These are phyloP conservation scores for Auanema freiburgensis DNA, from an alignment of 2,888 invertebrate genomes.

Conservation along the genomic window DNA sequence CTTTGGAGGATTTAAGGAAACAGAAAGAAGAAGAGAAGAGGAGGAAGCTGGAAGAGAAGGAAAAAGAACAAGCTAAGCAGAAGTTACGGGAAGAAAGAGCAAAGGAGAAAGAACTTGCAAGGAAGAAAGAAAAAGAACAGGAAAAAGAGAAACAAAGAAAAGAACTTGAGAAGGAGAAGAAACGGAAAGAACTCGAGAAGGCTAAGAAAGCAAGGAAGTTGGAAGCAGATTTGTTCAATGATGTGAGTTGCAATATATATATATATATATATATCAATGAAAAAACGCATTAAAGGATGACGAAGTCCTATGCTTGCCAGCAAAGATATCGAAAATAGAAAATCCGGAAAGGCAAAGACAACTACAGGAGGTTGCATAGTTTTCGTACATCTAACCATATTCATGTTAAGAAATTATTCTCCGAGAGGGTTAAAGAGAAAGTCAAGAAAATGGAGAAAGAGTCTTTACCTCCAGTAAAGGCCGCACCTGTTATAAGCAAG, in stretches of 20 bases:
- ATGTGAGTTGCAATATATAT: constrained; percentile 5
- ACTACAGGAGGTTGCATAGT: no score
- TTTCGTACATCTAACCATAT: neutral
- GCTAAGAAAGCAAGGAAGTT: neutral
- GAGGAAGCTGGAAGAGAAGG: constrained; percentile 2
- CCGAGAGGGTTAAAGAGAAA: neutral
- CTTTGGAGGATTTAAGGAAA: constrained; percentile 9
- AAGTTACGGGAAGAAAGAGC: constrained; percentile 3
- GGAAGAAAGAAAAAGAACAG: no score
- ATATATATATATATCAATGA: neutral
- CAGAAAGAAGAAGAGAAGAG: constrained; percentile 16
- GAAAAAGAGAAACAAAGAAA: no score
- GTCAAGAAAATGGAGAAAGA: neutral
- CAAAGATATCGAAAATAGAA: neutral
- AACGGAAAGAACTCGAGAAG: neutral
- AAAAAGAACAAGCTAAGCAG: neutral
- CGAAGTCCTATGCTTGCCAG: no score
- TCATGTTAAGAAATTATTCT: neutral
- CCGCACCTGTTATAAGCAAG: no score
- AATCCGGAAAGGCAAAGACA: neutral
- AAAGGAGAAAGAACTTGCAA: neutral
- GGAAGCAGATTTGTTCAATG: constrained; percentile 1
- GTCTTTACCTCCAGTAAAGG: no score
- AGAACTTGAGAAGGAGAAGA: neutral
- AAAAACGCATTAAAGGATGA: neutral